These are phyloP conservation scores for Lophura swinhoii DNA, from an alignment of 2,797 vertebrate genomes.

Conservation along the genomic window DNA sequence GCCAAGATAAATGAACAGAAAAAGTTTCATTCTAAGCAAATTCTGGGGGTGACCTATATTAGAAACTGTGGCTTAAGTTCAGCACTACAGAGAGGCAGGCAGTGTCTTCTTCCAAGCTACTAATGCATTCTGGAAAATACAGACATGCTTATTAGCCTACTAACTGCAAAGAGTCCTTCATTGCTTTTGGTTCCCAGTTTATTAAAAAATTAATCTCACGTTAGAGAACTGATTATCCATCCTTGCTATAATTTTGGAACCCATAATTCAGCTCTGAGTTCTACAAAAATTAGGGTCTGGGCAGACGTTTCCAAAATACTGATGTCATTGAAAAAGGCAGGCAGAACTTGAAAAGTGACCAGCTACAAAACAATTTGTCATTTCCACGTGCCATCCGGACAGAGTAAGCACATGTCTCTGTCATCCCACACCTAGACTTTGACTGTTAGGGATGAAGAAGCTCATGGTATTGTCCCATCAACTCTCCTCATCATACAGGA, in stretches of 20 bases:
- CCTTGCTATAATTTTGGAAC: background rate
- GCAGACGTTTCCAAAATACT: background rate
- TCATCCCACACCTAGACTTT: background rate
- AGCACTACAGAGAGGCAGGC: background rate
- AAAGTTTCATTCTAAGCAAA: background rate
- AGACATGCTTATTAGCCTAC: background rate
- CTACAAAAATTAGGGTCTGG: background rate
- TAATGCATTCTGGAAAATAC: background rate
- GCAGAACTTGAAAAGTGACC: background rate
- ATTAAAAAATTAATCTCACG: background rate
- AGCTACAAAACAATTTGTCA: background rate
- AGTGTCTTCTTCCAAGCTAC: background rate
- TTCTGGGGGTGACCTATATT: background rate
- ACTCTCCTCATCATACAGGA: background rate
- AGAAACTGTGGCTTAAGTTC: background rate
- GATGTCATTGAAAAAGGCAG: background rate
- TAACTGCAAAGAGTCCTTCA: background rate
- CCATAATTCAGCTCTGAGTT: background rate
- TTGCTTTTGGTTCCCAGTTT: background rate
- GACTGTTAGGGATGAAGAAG: background rate
- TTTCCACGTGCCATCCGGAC: background rate
- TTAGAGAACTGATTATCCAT: background rate
- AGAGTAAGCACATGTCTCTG: background rate
- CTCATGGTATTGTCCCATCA: background rate
- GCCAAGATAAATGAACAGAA: background rate